Conservation (phyloP, 1,140 invertebrate species). For the Goniozus legneri region DNA sequence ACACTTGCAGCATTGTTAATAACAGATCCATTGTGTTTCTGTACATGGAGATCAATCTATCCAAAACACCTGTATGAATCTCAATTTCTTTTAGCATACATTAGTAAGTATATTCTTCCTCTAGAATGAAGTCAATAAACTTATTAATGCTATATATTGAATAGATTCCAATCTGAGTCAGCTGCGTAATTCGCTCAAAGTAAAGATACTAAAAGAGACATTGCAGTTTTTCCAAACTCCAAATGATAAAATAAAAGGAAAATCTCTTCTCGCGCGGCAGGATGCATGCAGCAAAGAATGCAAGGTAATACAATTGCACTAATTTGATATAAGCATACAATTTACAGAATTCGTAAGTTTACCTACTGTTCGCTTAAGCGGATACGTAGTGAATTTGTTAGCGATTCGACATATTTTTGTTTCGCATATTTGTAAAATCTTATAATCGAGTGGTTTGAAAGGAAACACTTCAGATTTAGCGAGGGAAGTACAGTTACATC, state of each 20-base stretch:
- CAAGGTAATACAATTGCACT: slow-evolving; percentile 27
- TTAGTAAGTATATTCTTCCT: slow-evolving; percentile 49
- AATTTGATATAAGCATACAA: too few relatives aligned
- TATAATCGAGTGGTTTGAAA: neutral
- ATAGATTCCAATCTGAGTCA: too few relatives aligned
- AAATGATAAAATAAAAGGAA: slow-evolving; percentile 42
- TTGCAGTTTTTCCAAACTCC: slow-evolving; percentile 31
- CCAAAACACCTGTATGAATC: slow-evolving; percentile 54
- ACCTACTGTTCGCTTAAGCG: too few relatives aligned
- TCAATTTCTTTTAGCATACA: slow-evolving; percentile 49
- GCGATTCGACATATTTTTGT: neutral
- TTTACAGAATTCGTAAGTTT: too few relatives aligned
- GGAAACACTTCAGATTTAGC: neutral
- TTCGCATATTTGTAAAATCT: neutral
- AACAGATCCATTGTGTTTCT: slow-evolving; percentile 53
- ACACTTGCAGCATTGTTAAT: slow-evolving; percentile 50
- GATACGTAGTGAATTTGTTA: too few relatives aligned
- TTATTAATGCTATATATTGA: too few relatives aligned
- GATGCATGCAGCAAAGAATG: slow-evolving; percentile 28
- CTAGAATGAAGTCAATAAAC: too few relatives aligned
- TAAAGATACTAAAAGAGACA: slow-evolving; percentile 33
- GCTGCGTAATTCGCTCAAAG: too few relatives aligned
- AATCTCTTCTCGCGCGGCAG: slow-evolving; percentile 38
- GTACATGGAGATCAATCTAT: slow-evolving; percentile 56
- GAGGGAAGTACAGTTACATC: neutral